phyloP scores from a whole-genome alignment of 2,888 invertebrate genomes.

The Orchestes rusci region DNA sequence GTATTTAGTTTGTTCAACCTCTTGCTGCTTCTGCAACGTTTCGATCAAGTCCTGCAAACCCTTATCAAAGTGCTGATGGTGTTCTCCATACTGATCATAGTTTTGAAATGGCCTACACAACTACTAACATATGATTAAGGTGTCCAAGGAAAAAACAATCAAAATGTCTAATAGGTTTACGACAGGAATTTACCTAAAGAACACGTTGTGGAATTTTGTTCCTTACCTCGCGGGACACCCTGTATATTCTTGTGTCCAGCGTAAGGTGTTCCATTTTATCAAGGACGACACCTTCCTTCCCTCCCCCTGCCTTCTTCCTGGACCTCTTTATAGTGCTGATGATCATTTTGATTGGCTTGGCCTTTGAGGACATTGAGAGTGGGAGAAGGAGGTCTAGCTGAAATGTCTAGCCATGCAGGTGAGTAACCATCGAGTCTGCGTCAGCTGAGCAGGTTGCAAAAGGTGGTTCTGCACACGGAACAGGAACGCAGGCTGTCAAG shows the following conservation, averaged over 20 bases:
- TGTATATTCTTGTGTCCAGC: conserved; percentile 74
- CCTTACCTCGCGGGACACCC: too few species aligned
- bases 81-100: conserved; percentile 84
- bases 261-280: conserved; percentile 52
- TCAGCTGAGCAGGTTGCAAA: too few species aligned
- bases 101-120: too few species aligned
- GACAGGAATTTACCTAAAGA: too few species aligned
- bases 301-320: conserved; percentile 67
- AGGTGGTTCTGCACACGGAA: conserved; percentile 85
- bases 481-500: conserved; percentile 77
- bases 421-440: too few species aligned
- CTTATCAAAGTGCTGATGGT: conserved; percentile 79
- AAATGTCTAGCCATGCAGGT: conserved; percentile 91
- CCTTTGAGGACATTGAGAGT: conserved; percentile 89
- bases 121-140: too few species aligned
- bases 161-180: too few species aligned
- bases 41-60: conserved; percentile 73
- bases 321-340: conserved; percentile 82
- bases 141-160: too few species aligned
- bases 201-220: too few species aligned
- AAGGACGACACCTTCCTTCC: too few species aligned
- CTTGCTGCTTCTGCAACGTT: conserved; percentile 72
- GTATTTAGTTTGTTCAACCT: conserved; percentile 88
- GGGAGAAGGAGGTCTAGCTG: conserved; percentile 78
- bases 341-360: conserved; percentile 90